phyloP scores from a whole-genome alignment of 2,888 invertebrate genomes.

The Horisme vitalbata region DNA sequence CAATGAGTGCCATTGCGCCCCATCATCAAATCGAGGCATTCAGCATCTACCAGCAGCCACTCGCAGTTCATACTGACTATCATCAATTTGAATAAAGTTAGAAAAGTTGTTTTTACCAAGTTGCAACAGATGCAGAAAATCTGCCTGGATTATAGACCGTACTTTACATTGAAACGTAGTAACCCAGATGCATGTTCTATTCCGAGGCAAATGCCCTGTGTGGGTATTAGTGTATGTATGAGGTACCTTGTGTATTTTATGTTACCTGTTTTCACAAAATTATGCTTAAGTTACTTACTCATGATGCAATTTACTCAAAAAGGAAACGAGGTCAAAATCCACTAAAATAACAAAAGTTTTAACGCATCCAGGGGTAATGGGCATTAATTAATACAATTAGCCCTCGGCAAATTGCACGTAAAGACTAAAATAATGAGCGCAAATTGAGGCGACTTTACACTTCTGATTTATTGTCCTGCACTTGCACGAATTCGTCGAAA shows the following conservation, averaged over 20 bases:
- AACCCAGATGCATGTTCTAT: constrained; percentile 10
- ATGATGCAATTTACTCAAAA: constrained; percentile 33
- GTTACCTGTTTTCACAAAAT: constrained; percentile 7
- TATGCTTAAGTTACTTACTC: constrained; percentile 8
- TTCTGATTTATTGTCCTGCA: constrained; percentile 81
- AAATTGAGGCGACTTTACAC: constrained; percentile 81
- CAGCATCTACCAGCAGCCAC: too few relatives aligned
- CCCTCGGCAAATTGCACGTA: constrained; percentile 78
- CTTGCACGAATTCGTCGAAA: constrained; percentile 79
- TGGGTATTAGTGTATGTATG: background rate
- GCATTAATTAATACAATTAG: constrained; percentile 82
- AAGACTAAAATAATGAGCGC: constrained; percentile 78
- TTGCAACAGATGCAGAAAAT: constrained; percentile 9
- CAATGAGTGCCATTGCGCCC: too few relatives aligned
- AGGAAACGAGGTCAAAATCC: constrained; percentile 50
- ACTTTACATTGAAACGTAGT: constrained; percentile 4
- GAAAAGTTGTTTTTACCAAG: background rate
- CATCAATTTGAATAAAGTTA: background rate
- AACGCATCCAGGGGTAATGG: constrained; percentile 74
- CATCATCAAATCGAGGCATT: too few relatives aligned
- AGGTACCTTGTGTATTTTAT: background rate
- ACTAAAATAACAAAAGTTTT: constrained; percentile 60
- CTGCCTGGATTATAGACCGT: background rate
- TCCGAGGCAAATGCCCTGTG: constrained; percentile 4
- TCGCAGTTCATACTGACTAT: background rate